Conservation (phyloP, 2,113 vertebrate genomes). For the Syngnathus scovelli region DNA sequence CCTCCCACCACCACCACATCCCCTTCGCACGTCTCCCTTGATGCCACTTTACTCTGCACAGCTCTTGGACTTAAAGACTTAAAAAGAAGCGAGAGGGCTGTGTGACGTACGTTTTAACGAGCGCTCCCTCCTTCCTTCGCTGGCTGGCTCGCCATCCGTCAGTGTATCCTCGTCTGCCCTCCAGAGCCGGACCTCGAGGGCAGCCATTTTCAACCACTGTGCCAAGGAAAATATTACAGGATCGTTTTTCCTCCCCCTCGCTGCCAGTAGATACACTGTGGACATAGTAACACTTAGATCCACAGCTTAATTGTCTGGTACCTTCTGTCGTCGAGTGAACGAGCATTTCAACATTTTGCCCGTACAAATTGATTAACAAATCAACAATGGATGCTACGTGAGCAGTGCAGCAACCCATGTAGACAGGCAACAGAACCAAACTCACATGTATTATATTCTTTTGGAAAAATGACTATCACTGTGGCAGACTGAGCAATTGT, state of each 20-base stretch:
- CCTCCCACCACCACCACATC: neutral
- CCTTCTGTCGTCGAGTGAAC: neutral
- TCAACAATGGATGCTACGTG: neutral
- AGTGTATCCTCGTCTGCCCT: constrained; percentile 15
- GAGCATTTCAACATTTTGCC: neutral
- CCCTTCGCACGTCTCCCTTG: constrained; percentile 40
- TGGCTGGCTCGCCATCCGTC: constrained; percentile 23
- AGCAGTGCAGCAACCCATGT: too few relatives aligned
- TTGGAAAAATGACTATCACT: too few relatives aligned
- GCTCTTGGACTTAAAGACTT: constrained; percentile 58
- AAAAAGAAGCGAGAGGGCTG: constrained; percentile 48
- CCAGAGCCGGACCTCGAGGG: constrained; percentile 46
- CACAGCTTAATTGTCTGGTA: neutral
- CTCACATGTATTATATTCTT: too few relatives aligned
- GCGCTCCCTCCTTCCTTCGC: constrained; percentile 26
- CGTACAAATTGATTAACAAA: neutral
- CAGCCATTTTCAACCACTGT: neutral
- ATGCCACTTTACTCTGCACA: constrained; percentile 50
- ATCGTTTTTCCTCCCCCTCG: neutral
- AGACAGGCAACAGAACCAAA: too few relatives aligned
- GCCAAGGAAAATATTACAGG: neutral
- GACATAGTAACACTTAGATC: neutral
- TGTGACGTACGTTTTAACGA: constrained; percentile 60
- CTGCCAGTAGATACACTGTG: neutral
- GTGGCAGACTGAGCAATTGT: too few relatives aligned